These are phyloP conservation scores for Grallaria varia DNA, from an alignment of 2,113 vertebrate genomes.

Conservation along the genomic window DNA sequence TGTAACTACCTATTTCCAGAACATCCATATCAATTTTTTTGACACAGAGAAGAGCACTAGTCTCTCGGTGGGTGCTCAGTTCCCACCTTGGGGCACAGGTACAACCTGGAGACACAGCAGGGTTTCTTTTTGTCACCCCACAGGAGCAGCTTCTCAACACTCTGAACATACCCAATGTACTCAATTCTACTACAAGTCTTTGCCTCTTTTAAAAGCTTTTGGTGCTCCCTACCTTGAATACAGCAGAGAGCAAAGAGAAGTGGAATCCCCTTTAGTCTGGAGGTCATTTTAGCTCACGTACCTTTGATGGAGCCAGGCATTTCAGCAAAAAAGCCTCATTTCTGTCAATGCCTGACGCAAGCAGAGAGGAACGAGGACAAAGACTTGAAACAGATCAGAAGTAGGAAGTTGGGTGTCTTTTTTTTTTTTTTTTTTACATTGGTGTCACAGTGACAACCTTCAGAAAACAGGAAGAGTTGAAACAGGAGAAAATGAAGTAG, in stretches of 20 bases:
- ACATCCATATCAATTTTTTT: neutral
- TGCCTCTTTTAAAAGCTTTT: neutral
- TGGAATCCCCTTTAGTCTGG: slow-evolving; percentile 33
- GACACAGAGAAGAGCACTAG: neutral
- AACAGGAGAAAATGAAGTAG: slow-evolving; percentile 19
- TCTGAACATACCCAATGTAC: neutral
- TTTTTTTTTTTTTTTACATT: slow-evolving; percentile 19
- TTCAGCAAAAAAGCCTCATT: neutral
- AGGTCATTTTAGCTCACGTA: neutral
- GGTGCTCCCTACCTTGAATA: neutral
- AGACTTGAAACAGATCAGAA: slow-evolving; percentile 59
- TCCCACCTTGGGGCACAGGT: neutral
- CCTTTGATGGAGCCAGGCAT: neutral
- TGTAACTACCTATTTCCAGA: neutral
- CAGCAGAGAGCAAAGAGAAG: neutral
- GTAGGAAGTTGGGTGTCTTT: slow-evolving; percentile 59
- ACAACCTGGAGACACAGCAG: neutral
- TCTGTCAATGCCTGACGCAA: slow-evolving; percentile 32
- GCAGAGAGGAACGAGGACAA: slow-evolving; percentile 61
- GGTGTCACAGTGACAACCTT: slow-evolving; percentile 46
- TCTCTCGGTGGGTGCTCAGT: neutral
- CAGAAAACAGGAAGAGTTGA: slow-evolving; percentile 75
- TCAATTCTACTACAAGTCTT: neutral
- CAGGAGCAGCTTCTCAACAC: neutral
- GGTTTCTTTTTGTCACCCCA: neutral